phyloP scores from a whole-genome alignment of 2,797 vertebrate species.

The Trematomus bernacchii region DNA sequence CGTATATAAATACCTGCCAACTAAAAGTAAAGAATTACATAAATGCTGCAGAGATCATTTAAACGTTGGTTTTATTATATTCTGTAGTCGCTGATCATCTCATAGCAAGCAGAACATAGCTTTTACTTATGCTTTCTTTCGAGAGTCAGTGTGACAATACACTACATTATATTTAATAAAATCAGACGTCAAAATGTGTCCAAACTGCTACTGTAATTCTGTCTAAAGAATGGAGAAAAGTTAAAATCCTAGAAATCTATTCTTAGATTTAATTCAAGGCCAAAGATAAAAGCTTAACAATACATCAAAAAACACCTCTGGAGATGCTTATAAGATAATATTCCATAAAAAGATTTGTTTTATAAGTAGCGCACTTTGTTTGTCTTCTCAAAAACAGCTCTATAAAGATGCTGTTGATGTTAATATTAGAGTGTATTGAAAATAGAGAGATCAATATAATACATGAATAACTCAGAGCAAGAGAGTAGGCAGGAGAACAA shows the following conservation, averaged over 20 bases:
- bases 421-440: slow-evolving; percentile 2
- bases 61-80: no score
- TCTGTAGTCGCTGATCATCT: no score
- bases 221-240: neutral
- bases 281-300: neutral
- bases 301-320: neutral
- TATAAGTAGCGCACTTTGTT: neutral
- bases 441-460: slow-evolving; percentile 36
- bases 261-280: neutral
- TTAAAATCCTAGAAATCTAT: neutral
- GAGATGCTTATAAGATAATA: neutral
- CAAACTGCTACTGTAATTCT: no score
- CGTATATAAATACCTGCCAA: no score
- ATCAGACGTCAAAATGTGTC: no score
- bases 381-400: neutral
- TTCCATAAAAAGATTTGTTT: neutral
- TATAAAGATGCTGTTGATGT: neutral
- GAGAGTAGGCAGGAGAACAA: slow-evolving; percentile 1
- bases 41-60: no score
- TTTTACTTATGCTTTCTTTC: no score
- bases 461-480: slow-evolving; percentile 9
- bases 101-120: no score
- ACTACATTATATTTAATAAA: no score
- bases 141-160: no score
- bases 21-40: no score